phyloP scores from a whole-genome alignment of 1,140 invertebrate genomes.

The Galleria mellonella region DNA sequence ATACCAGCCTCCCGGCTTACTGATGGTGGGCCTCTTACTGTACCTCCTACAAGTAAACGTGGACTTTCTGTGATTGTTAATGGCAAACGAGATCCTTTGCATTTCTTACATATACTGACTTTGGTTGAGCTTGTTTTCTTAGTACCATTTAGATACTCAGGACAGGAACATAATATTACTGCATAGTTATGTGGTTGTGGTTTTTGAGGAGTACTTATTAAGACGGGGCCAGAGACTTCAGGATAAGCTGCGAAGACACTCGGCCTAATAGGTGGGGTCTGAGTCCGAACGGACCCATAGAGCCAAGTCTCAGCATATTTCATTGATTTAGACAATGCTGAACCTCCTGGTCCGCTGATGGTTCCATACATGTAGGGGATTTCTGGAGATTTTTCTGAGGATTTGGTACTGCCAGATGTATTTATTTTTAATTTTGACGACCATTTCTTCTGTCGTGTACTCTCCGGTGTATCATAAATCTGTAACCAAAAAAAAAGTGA shows the following conservation, averaged over 20 bases:
- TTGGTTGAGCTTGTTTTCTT: constrained; percentile 81
- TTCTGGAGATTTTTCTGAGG: constrained; percentile 64
- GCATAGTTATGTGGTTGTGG: constrained; percentile 75
- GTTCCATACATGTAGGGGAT: constrained; percentile 65
- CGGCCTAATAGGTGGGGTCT: constrained; percentile 73
- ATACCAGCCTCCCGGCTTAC: constrained; percentile 56
- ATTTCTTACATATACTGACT: constrained; percentile 84
- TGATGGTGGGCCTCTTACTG: constrained; percentile 70
- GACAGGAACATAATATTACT: constrained; percentile 84
- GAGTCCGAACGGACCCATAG: constrained; percentile 82
- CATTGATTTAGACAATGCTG: constrained; percentile 84
- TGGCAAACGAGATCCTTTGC: constrained; percentile 82
- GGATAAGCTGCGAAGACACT: constrained; percentile 71
- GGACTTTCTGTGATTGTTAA: constrained; percentile 74
- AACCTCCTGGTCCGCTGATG: constrained; percentile 70
- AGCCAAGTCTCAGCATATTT: constrained; percentile 89
- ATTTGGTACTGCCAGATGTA: constrained; percentile 57
- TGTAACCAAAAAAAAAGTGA: constrained; percentile 32
- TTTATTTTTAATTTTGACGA: constrained; percentile 65
- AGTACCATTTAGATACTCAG: constrained; percentile 83
- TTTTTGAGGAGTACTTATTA: constrained; percentile 70
- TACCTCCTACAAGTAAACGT: constrained; percentile 74
- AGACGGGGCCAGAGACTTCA: constrained; percentile 74
- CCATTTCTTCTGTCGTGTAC: constrained; percentile 61
- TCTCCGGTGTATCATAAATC: constrained; percentile 61